phyloP scores from a whole-genome alignment of 1,140 invertebrate genomes.

The Trachelipus rathkii region DNA sequence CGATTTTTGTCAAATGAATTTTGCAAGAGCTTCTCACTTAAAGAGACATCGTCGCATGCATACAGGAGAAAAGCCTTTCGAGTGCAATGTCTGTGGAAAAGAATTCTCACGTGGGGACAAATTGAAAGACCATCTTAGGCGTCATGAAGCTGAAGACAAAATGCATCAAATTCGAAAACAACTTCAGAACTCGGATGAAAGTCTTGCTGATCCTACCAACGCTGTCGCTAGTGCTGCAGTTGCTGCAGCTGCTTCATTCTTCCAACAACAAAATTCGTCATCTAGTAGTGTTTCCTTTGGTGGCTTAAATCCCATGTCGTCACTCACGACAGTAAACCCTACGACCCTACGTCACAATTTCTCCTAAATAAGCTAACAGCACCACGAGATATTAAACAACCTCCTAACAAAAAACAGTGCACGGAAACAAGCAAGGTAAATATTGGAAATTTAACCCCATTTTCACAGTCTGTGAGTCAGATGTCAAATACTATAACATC shows the following conservation, averaged over 20 bases:
- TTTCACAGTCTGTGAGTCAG: slow-evolving; percentile 30
- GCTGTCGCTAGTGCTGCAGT: neutral
- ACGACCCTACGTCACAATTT: neutral
- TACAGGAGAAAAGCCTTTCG: slow-evolving; percentile 42
- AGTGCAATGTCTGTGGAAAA: slow-evolving; percentile 41
- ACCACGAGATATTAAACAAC: slow-evolving; percentile 18
- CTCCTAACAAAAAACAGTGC: slow-evolving; percentile 29
- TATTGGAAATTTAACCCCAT: slow-evolving; percentile 24
- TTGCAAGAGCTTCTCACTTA: slow-evolving; percentile 45
- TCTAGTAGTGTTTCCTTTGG: neutral
- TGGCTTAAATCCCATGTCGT: neutral
- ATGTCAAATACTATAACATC: slow-evolving; percentile 25
- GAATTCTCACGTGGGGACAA: slow-evolving; percentile 44
- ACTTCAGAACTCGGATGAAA: slow-evolving; percentile 36
- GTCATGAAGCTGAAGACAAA: slow-evolving; percentile 44
- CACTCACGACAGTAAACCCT: slow-evolving; percentile 1
- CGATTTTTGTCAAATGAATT: slow-evolving; percentile 45
- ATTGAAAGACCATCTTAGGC: slow-evolving; percentile 41
- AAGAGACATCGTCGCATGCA: slow-evolving; percentile 45
- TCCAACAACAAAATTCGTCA: neutral
- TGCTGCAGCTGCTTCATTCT: neutral
- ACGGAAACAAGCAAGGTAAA: slow-evolving; percentile 26
- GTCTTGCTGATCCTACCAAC: neutral
- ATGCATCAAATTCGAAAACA: slow-evolving; percentile 43
- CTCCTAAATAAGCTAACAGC: slow-evolving; percentile 27